These are phyloP conservation scores for Guaruba guarouba DNA, from an alignment of 2,113 vertebrate genomes.

Conservation along the genomic window DNA sequence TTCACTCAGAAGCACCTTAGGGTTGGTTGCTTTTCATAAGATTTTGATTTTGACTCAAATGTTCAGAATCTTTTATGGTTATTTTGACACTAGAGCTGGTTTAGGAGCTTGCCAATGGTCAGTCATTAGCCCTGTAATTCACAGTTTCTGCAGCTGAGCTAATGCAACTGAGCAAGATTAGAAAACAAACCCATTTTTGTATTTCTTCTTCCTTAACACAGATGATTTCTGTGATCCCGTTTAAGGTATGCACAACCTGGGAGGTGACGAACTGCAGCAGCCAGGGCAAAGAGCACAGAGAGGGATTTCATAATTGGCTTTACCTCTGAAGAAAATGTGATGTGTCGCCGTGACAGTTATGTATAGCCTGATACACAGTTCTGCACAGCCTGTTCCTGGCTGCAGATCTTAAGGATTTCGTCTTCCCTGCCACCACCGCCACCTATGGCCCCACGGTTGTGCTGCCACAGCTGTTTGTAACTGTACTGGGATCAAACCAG, in stretches of 20 bases:
- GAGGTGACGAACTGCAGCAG: background rate
- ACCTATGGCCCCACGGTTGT: background rate
- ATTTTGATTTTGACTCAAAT: background rate
- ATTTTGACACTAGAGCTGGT: background rate
- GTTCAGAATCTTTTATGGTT: background rate
- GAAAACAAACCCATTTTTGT: background rate
- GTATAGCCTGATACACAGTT: background rate
- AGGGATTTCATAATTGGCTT: background rate
- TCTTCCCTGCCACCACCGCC: background rate
- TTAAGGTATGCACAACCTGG: background rate
- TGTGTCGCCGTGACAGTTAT: background rate
- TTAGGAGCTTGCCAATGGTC: background rate
- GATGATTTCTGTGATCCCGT: background rate
- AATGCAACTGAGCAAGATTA: background rate
- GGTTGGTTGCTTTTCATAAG: background rate
- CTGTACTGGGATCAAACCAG: background rate
- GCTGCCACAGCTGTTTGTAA: constrained; percentile 11
- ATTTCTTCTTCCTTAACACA: background rate
- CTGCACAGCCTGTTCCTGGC: background rate
- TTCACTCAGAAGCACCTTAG: background rate
- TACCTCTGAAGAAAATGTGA: background rate
- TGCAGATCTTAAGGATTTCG: background rate
- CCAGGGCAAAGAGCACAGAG: background rate
- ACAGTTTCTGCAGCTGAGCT: background rate
- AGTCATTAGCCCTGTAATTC: background rate